Base-by-base conservation (phyloP, 2,888 invertebrate species). In the Trileptium ribeirensis region DNA sequence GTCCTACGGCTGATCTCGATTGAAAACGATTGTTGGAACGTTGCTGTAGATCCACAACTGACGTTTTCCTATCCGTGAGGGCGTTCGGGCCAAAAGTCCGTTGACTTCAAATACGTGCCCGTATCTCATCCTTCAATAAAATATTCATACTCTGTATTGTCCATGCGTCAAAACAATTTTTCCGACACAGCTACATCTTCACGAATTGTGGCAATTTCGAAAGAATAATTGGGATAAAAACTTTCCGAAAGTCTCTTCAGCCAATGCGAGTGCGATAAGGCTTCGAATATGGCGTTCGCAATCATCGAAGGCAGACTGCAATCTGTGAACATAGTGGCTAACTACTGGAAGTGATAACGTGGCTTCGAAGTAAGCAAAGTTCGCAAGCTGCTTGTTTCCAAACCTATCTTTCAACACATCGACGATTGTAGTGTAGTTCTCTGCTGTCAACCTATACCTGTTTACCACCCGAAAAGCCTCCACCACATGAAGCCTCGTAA, bases 261-360 rank as follows among this genome's bases (percentile, higher is more conserved):
- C n/a, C 24, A 75, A 29, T 34, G 8, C 37, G 33, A 75, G 36
- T 8, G 77, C 77, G 15, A 38, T 39, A n/a, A 75, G 39, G n/a
- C 77, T 39, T 38, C 77, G 34, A n/a, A 75, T 75, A 36, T 75
- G 77, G 3, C 77, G 77, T 75, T 75, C 77, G 38, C 77, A 75
- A 3, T 75, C 77, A 39, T 75, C 77, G 36, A 8, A 75, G 8
- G 77, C 36, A 24, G 77, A 2, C 37, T 39, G 77, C 77, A 75
- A 39, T 8, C 39, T 36, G 3, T 36, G n/a, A 36, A 36, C 39
- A 24, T 75, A 29, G n/a, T 75, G 36, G 3, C 33, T 75, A n/a
- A 39, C 36, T 2, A 24, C 37, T 37, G 77, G 38, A n/a, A 75
- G 38, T 34, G 38, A 2, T 33, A 75, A 38, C 38, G 36, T n/a